Evolutionary conservation across 2,888 invertebrate genomes (phyloP), one percentile per base, ranked within the genome.

Genomic region (Lycia hirtaria): DNA sequence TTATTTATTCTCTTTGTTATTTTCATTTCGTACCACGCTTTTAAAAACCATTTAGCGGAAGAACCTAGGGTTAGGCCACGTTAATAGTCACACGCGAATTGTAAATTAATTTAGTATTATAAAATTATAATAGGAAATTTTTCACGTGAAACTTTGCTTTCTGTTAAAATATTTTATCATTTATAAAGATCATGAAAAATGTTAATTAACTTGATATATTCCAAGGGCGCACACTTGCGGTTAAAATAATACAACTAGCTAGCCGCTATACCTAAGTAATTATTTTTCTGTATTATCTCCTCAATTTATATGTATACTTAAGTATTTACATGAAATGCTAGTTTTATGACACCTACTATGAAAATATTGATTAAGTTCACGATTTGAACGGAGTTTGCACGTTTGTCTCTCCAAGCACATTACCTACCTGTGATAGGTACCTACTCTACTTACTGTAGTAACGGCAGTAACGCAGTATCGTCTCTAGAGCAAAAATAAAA

Each of bases 111-210:
- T 22, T n/a, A 38, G 6, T 37, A 17, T 20, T n/a, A n/a, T n/a
- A n/a, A 30, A 20, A 40, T 40, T 40, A 40, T 22, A 6, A 20
- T 35, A 10, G 12, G 22, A 14, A 50, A n/a, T 40, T 41, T 37
- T 37, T 1, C 28, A 55, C 26, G 33, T 41, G 14, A 35, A 48
- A 41, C n/a, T 32, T 35, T 14, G 30, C 22, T 28, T 30, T 48
- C 12, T 55, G 28, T 49, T 32, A 41, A 49, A 43, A 28, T 30
- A 43, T 55, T 41, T 49, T 55, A 55, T 55, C 41, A 49, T 17
- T 49, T 14, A 28, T 32, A 41, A 33, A 28, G 48, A 55, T 55
- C 55, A 43, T 20, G 47, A 55, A 48, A 48, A 44, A 53, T 53
- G 53, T 37, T 45, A 53, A 38, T 45, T 35, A 44, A 43, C 14